phyloP scores from a whole-genome alignment of 2,113 vertebrate species.

The Setophaga coronata region DNA sequence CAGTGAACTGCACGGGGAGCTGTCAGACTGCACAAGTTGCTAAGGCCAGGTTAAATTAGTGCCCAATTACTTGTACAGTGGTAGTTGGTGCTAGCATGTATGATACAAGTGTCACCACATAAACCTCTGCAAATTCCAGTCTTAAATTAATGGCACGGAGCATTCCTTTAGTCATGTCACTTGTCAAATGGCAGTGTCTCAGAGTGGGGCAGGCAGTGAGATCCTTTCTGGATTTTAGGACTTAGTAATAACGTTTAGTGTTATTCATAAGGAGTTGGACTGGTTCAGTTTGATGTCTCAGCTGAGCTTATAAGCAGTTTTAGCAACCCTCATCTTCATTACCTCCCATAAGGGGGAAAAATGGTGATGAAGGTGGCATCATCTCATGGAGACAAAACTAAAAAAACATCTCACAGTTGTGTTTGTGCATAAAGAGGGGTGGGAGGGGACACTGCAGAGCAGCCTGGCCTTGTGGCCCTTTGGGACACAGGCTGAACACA shows the following conservation, averaged over 20 bases:
- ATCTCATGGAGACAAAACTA: neutral
- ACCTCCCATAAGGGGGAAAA: accelerated
- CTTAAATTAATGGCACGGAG: neutral
- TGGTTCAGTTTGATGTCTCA: neutral
- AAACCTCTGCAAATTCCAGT: neutral
- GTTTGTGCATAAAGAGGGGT: neutral
- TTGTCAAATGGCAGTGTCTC: neutral
- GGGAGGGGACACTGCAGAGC: neutral
- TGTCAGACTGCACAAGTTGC: neutral
- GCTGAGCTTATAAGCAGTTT: neutral
- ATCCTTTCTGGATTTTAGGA: neutral
- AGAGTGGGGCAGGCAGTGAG: neutral
- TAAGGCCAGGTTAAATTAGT: neutral
- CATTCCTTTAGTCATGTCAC: neutral
- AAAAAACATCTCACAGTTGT: accelerated
- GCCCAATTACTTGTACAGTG: neutral
- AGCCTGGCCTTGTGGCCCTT: neutral
- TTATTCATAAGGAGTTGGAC: neutral
- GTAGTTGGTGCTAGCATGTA: neutral
- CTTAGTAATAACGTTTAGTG: neutral
- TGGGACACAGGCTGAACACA: accelerated
- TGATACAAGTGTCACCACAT: neutral
- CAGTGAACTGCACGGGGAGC: neutral
- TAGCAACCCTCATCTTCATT: neutral
- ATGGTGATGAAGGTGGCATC: neutral